Evolutionary conservation across 2,113 vertebrate species (phyloP), one percentile per base, ranked within the genome.

Genomic region (Petaurus breviceps): DNA sequence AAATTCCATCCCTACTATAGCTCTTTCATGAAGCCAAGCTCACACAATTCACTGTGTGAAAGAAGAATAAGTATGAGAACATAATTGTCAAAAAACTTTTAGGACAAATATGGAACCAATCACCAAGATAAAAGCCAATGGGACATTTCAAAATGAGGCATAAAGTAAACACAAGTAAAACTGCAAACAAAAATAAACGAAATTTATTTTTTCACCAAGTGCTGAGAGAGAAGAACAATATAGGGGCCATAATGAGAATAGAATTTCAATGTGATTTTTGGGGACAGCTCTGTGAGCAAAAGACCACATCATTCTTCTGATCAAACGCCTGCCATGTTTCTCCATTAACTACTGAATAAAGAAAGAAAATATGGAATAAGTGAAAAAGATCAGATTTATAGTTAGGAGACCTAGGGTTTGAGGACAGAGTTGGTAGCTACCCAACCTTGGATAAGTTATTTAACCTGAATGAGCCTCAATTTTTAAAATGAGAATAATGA

Each of bases 131-230:
- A 97, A 91, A 93, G 57, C 31, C 92, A 95, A 91, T 91, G 91
- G 16, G 49, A 57, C 53, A 92, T 52, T 93, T 68, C 24, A 68
- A 90, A 95, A 92, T 8, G 14, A 22, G 3, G 37, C 47, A 92
- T 92, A 93, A 92, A 93, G n/a, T 55, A 96, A 93, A 94, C 89
- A 90, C 92, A 68, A 92, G 91, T 46, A n/a, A 47, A 92, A 92
- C 57, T 2, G 2, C 0, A 77, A n/a, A 90, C 90, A 95, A 93
- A 54, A 94, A 54, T 49, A 96, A 91, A 90, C 68, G 25, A 43
- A 2, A 93, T 37, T 68, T 43, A n/a, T 25, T 68, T 37, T 68
- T 68, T 31, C 31, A 68, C 57, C 57, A 68, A 11, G 10, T 68
- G 11, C 31, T 37, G 28, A 68, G 28, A 37, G 10, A 14, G 57